Conservation (phyloP, 1,140 invertebrate species). For the Asbolus verrucosus region DNA sequence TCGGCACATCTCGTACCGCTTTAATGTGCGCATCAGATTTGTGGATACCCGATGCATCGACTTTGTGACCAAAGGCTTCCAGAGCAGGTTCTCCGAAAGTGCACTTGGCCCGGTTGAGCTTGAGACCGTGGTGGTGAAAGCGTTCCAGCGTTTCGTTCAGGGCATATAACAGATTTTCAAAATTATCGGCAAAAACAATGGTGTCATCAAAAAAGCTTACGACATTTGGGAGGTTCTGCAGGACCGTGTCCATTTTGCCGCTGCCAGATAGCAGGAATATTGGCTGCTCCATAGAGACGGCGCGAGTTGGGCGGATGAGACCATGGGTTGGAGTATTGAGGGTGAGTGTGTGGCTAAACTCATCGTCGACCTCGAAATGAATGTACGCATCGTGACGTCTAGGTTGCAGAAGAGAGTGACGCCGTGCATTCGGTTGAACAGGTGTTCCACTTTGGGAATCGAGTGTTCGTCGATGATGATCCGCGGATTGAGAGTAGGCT, state of each 20-base stretch:
- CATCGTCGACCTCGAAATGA: conserved; percentile 48
- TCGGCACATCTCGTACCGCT: too few species aligned
- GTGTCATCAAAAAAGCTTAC: conserved; percentile 51
- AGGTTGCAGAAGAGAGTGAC: conserved; percentile 41
- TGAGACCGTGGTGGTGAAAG: too few species aligned
- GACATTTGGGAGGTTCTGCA: conserved; percentile 43
- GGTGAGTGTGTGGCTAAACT: conserved; percentile 48
- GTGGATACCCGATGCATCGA: too few species aligned
- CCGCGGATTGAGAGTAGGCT: conserved; percentile 55
- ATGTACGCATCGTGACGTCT: conserved; percentile 51
- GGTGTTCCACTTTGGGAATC: conserved; percentile 47
- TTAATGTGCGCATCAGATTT: too few species aligned
- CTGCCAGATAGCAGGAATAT: conserved; percentile 54
- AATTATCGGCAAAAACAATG: conserved; percentile 4
- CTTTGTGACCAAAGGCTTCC: too few species aligned
- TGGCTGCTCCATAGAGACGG: conserved; percentile 49
- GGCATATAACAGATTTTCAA: conserved; percentile 41
- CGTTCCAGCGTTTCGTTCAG: too few species aligned
- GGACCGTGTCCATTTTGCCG: conserved; percentile 47
- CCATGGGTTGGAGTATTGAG: conserved; percentile 55
- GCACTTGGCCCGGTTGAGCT: too few species aligned
- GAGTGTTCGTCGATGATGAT: conserved; percentile 58
- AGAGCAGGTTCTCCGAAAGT: too few species aligned
- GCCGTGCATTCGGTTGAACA: conserved; percentile 52
- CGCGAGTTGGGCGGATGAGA: conserved; percentile 50